These are phyloP conservation scores for Megaceryle maxima DNA, from an alignment of 2,113 vertebrate species.

Conservation along the genomic window DNA sequence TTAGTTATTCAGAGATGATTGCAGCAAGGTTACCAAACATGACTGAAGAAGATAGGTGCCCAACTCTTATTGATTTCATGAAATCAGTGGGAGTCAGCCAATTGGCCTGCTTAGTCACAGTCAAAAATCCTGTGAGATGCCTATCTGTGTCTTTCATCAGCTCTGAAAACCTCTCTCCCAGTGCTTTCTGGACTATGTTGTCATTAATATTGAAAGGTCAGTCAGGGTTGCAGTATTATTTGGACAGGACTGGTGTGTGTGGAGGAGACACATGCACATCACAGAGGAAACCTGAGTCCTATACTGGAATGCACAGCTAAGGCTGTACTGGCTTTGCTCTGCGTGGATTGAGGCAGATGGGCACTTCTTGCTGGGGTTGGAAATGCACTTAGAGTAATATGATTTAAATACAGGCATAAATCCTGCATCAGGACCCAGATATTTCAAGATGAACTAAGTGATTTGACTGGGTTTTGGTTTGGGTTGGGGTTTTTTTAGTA, in stretches of 20 bases:
- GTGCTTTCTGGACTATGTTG: conserved; percentile 30
- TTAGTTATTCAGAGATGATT: not conserved
- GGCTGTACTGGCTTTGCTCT: not conserved
- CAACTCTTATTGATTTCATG: not conserved
- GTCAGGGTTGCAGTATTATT: conserved; percentile 29
- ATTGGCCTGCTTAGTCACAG: not conserved
- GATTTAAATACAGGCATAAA: not conserved
- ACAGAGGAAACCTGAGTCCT: conserved; percentile 27
- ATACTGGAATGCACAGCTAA: conserved; percentile 11
- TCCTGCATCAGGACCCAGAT: not conserved
- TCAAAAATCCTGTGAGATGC: not conserved
- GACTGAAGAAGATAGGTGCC: not conserved
- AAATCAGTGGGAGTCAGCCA: conserved; percentile 12
- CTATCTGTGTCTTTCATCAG: not conserved
- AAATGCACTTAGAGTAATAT: not conserved
- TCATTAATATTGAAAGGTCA: conserved; percentile 57
- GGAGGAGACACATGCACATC: conserved; percentile 43
- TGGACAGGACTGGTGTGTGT: conserved; percentile 9
- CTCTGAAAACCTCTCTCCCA: not conserved
- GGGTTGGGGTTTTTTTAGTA: not conserved
- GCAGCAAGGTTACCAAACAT: not conserved
- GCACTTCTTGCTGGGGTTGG: not conserved
- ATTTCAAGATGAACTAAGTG: conserved; percentile 9
- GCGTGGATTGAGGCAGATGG: not conserved
- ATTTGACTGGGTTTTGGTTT: not conserved